These are phyloP conservation scores for Karalla daura DNA, from an alignment of 2,797 vertebrate species.

Conservation along the genomic window DNA sequence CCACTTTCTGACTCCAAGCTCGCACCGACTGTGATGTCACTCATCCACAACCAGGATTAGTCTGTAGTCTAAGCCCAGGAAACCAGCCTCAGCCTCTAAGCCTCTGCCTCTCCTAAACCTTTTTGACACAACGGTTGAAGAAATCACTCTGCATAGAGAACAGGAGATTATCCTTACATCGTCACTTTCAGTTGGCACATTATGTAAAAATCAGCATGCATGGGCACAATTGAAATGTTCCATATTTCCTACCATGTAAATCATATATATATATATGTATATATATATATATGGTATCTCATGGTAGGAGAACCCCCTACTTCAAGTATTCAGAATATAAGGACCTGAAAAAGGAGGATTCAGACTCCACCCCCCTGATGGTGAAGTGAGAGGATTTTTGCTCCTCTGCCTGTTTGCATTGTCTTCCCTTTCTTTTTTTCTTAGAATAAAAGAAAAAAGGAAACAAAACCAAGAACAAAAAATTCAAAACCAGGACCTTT, in stretches of 20 bases:
- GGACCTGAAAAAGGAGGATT: conserved; percentile 91
- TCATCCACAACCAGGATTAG: conserved; percentile 46
- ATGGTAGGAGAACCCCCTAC: conserved; percentile 88
- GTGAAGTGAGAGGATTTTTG: conserved; percentile 79
- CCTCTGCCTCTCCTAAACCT: conserved; percentile 83
- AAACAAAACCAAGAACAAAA: not conserved
- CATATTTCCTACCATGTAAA: conserved; percentile 80
- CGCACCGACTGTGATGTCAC: conserved; percentile 10
- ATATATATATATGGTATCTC: conserved; percentile 82
- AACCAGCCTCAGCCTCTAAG: conserved; percentile 55
- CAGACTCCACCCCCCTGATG: conserved; percentile 78
- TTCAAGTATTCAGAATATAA: conserved; percentile 98
- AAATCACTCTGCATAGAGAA: conserved; percentile 77
- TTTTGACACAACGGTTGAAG: conserved; percentile 79
- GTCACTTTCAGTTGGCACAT: conserved; percentile 92
- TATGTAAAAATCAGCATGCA: conserved; percentile 88
- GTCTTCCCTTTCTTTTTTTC: conserved; percentile 50
- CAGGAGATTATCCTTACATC: conserved; percentile 80
- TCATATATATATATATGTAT: too few relatives aligned
- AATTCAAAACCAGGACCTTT: conserved; percentile 45
- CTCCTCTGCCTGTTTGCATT: conserved; percentile 79
- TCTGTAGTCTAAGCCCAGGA: conserved; percentile 56
- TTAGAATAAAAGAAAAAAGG: not conserved
- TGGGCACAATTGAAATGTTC: conserved; percentile 82
- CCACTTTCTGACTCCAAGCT: conserved; percentile 35